Conservation (phyloP, 2,888 invertebrate species). For the Slavum lentiscoides region DNA sequence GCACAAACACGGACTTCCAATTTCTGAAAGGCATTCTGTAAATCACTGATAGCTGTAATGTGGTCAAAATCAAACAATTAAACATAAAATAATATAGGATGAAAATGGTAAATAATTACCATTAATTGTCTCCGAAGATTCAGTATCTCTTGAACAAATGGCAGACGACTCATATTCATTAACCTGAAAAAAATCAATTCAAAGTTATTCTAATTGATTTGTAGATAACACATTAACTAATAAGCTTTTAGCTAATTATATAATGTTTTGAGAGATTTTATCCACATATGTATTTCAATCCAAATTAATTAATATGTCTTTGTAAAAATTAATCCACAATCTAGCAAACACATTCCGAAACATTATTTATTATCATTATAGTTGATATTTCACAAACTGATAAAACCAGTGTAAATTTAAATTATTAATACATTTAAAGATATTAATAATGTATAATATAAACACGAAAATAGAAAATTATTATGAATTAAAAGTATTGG, state of each 20-base stretch:
- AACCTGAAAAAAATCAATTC: conserved; percentile 8
- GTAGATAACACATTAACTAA: neutral
- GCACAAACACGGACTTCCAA: conserved; percentile 34
- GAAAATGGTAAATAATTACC: conserved; percentile 22
- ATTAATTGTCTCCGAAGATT: neutral
- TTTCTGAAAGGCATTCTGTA: conserved; percentile 30
- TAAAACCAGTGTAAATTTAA: too few relatives aligned
- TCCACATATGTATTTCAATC: conserved; percentile 9
- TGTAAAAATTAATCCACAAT: neutral
- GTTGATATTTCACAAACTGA: too few relatives aligned
- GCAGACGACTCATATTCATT: conserved; percentile 21
- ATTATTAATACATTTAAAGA: too few relatives aligned
- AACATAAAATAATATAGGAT: neutral
- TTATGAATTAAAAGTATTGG: too few relatives aligned
- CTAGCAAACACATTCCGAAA: neutral
- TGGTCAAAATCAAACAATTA: neutral
- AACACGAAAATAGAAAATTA: too few relatives aligned
- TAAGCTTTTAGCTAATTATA: neutral
- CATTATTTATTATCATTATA: too few relatives aligned
- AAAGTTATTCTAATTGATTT: neutral
- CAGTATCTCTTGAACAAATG: conserved; percentile 10
- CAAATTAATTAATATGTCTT: neutral
- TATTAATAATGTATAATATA: too few relatives aligned
- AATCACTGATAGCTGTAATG: conserved; percentile 17
- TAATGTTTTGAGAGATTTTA: conserved; percentile 21